Evolutionary conservation across 2,888 invertebrate genomes (phyloP).

Genomic region (Torymus tubicola): DNA sequence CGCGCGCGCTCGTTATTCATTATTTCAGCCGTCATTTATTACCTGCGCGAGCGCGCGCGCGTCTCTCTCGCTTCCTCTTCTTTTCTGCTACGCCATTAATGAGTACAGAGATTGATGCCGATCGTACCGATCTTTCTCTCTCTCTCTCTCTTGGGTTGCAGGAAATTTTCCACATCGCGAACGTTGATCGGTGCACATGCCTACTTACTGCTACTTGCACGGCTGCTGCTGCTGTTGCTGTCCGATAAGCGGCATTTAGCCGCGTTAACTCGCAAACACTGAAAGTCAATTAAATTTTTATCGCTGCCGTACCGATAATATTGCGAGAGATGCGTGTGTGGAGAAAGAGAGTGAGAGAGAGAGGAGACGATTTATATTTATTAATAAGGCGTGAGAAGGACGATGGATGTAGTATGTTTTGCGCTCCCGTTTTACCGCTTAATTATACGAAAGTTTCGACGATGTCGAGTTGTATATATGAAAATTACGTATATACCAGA

Average conservation of each 20-base stretch:
- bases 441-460: too few relatives aligned
- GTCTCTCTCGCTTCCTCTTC: background rate
- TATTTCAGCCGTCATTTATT: conserved; percentile 57
- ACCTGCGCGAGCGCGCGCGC: background rate
- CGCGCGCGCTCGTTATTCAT: conserved; percentile 51
- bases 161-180: conserved; percentile 16
- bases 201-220: conserved; percentile 56
- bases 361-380: too few relatives aligned
- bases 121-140: conserved; percentile 32
- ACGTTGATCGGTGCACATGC: conserved; percentile 43
- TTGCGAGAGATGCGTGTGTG: too few relatives aligned
- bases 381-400: too few relatives aligned
- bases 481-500: too few relatives aligned
- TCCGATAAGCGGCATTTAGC: conserved; percentile 53
- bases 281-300: conserved; percentile 60
- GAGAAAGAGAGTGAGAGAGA: too few relatives aligned
- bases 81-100: conserved; percentile 41
- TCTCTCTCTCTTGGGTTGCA: conserved; percentile 4
- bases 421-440: too few relatives aligned
- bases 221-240: background rate
- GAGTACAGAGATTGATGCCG: conserved; percentile 57
- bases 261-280: conserved; percentile 50
- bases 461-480: too few relatives aligned
- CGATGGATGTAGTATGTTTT: too few relatives aligned
- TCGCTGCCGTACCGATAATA: background rate